These are phyloP conservation scores for Zoanthus sociatus DNA, from an alignment of 92 coral and sea anemone genomes.

Conservation along the genomic window DNA sequence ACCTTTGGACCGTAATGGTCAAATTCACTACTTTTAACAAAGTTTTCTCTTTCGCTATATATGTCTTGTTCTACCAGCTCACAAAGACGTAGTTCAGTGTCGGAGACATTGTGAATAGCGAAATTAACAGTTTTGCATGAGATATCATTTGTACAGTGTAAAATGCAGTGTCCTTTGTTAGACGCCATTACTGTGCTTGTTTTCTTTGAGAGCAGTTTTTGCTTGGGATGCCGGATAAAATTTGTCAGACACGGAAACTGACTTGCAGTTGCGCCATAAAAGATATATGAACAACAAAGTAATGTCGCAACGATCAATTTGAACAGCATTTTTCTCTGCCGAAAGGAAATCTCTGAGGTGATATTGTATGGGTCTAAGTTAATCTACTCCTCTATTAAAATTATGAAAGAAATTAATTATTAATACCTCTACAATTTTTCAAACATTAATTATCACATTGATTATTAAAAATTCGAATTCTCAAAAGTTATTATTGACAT, in stretches of 20 bases:
- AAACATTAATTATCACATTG: too few species aligned
- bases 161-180: constrained; percentile 2
- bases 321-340: background rate
- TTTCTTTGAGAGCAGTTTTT: background rate
- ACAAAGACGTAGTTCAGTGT: background rate
- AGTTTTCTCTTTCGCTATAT: constrained; percentile 1
- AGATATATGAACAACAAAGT: background rate
- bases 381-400: too few species aligned
- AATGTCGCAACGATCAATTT: background rate
- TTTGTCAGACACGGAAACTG: constrained; percentile 7
- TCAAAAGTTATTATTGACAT: too few species aligned
- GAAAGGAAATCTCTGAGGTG: too few species aligned
- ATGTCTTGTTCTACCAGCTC: background rate
- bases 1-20: constrained; percentile 17
- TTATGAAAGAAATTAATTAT: too few species aligned
- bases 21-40: background rate
- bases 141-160: constrained; percentile 3
- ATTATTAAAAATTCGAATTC: too few species aligned
- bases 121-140: constrained; percentile 22
- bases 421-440: too few species aligned
- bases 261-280: background rate
- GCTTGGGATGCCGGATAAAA: constrained; percentile 7
- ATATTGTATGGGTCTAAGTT: too few species aligned
- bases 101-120: background rate
- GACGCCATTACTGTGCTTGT: background rate